Evolutionary conservation across 2,888 invertebrate genomes (phyloP), one percentile per base, ranked within the genome.

Genomic region (Invenusta paracnida): DNA sequence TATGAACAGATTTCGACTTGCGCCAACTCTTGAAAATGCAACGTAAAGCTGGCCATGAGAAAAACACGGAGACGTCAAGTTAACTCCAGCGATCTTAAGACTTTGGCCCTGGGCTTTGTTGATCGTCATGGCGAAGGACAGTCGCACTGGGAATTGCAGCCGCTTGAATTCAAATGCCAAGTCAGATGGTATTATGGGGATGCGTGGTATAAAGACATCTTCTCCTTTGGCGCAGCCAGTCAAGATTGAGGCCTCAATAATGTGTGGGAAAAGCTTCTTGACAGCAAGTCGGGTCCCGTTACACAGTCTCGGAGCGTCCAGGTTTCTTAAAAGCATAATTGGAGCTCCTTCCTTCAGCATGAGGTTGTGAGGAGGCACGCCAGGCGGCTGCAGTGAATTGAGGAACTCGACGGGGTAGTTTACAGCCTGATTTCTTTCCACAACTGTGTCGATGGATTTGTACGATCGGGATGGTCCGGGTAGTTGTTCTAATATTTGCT

Each of bases 271-370:
- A 28, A 87, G 83, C 0, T 0, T 67, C n/a, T 29, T 66, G n/a
- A 88, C 85, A 23, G 30, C 23, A 23, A 88, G 48, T 31, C 87
- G 27, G 11, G 88, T 88, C 2, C 88, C 88, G 81, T 88, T 88
- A 25, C 87, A 87, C 17, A 88, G 85, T 81, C 85, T 66, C n/a
- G 30, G 81, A n/a, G 85, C 73, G 83, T 88, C 82, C 1, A 88
- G 5, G 29, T 88, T 88, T 17, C 87, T 48, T 17, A 88, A 83
- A 1, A 88, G 86, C 67, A 88, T 88, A 2, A 88, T 85, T 27
- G 82, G 82, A 5, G 84, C 29, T n/a, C 86, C 85, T 0, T 11
- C 30, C 86, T 88, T 88, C 17, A 88, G 48, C 23, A 23, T 30
- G 28, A 88, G 31, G 0, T 13, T 67, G 85, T 88, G 88, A 27